Evolutionary conservation across 2,797 vertebrate genomes (phyloP).

Genomic region (Microctenopoma stevenorrisi): DNA sequence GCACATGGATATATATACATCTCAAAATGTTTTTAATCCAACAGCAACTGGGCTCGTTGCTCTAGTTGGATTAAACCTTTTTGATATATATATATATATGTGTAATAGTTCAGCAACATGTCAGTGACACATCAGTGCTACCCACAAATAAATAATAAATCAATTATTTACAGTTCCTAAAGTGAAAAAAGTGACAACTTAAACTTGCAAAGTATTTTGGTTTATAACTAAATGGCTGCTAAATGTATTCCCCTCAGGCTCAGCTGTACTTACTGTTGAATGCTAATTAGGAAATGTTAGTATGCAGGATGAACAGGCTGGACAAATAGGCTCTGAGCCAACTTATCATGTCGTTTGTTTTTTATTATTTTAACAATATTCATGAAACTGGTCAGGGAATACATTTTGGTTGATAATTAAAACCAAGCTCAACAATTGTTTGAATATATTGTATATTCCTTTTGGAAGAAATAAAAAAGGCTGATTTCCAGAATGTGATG

Average conservation of each 20-base stretch:
- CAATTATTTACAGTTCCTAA: too few relatives aligned
- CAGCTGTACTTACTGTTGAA: neutral
- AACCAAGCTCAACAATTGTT: neutral
- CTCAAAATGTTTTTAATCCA: too few relatives aligned
- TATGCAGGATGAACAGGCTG: neutral
- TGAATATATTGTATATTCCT: neutral
- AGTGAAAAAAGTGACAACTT: too few relatives aligned
- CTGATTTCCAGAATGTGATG: neutral
- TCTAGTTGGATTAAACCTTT: too few relatives aligned
- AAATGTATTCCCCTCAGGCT: neutral
- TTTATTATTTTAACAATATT: neutral
- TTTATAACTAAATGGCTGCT: too few relatives aligned
- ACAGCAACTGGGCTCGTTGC: too few relatives aligned
- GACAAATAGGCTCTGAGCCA: neutral
- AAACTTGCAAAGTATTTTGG: too few relatives aligned
- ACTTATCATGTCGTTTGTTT: neutral
- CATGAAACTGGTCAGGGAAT: neutral
- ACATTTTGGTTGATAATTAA: too few relatives aligned
- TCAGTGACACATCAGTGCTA: slow-evolving; percentile 4
- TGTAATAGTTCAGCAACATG: slow-evolving; percentile 15
- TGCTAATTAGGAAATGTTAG: too few relatives aligned
- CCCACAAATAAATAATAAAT: too few relatives aligned
- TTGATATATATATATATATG: neutral
- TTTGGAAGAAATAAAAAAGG: neutral
- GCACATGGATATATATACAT: neutral